These are phyloP conservation scores for Rhegmatorhina hoffmannsi DNA, from an alignment of 2,113 vertebrate genomes.

Conservation along the genomic window DNA sequence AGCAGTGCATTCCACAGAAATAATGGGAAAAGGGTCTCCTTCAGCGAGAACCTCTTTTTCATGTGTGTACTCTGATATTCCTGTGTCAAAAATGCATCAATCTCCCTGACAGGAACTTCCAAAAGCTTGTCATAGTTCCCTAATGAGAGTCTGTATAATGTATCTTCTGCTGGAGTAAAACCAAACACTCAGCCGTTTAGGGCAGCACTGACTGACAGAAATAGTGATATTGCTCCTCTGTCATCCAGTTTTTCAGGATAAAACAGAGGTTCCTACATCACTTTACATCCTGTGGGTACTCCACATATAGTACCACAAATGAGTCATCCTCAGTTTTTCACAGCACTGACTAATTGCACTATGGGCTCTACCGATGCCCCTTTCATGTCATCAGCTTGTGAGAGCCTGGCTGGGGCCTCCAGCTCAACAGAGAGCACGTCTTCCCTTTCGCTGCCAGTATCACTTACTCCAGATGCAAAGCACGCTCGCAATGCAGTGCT, in stretches of 20 bases:
- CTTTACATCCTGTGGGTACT: neutral
- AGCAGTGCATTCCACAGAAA: neutral
- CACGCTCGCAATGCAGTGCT: neutral
- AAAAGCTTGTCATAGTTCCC: neutral
- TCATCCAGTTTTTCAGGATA: conserved; percentile 1
- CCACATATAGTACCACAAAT: neutral
- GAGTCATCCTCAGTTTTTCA: neutral
- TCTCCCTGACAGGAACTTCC: neutral
- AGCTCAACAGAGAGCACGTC: neutral
- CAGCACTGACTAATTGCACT: neutral
- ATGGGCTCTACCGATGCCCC: neutral
- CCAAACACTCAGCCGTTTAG: neutral
- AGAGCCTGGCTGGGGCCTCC: neutral
- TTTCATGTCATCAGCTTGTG: conserved; percentile 4
- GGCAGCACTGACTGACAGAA: neutral
- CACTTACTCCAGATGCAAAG: neutral
- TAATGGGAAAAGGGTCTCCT: neutral
- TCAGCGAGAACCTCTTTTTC: neutral
- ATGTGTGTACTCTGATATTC: neutral
- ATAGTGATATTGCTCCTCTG: neutral
- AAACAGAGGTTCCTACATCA: neutral
- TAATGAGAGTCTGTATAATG: neutral
- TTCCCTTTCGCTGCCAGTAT: neutral
- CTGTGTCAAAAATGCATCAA: neutral
- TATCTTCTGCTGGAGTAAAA: neutral